Evolutionary conservation across 2,888 invertebrate species (phyloP).

Genomic region (Rhopalosiphum nymphaeae): DNA sequence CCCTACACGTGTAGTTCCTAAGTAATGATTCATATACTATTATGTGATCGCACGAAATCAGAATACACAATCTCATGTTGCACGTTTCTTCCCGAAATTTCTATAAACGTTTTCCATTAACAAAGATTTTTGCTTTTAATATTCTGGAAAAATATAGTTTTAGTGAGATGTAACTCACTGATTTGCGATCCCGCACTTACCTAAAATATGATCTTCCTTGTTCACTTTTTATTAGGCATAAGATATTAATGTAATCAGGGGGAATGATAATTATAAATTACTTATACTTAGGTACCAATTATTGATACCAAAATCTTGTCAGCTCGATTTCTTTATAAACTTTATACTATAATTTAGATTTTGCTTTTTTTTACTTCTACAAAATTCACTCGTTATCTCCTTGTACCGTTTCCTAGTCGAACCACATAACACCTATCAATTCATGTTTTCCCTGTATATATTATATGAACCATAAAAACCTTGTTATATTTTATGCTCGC

Average conservation of each 20-base stretch:
- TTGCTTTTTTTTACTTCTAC: neutral
- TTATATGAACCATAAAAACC: neutral
- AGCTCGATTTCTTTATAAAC: neutral
- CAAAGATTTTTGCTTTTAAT: neutral
- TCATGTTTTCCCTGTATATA: neutral
- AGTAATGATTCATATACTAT: neutral
- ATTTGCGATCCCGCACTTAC: neutral
- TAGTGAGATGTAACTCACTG: neutral
- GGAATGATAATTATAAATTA: neutral
- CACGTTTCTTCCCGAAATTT: neutral
- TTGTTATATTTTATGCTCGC: neutral
- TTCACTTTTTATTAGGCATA: neutral
- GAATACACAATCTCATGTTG: neutral
- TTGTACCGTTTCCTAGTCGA: neutral
- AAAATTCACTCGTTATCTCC: neutral
- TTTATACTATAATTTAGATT: neutral
- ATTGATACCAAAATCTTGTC: neutral
- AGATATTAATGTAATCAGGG: neutral
- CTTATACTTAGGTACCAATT: neutral
- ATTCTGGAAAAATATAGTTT: neutral
- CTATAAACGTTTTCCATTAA: neutral
- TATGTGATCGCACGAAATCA: neutral
- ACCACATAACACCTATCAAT: neutral
- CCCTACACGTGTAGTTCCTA: neutral
- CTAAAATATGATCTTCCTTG: neutral